These are phyloP conservation scores for Calameuta pallipes DNA, from an alignment of 2,888 invertebrate genomes.

Conservation along the genomic window DNA sequence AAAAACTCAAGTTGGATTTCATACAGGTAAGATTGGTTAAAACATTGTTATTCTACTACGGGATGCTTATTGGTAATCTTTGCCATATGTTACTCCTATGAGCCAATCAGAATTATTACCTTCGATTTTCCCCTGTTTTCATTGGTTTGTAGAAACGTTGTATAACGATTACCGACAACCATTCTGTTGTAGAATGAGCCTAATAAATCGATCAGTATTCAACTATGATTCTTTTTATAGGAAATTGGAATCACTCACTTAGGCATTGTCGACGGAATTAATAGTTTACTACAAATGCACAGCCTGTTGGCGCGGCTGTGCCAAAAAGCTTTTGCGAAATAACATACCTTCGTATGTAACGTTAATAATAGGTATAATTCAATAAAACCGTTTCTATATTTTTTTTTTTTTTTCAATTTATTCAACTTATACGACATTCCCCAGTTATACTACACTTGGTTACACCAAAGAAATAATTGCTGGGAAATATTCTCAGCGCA, in stretches of 20 bases:
- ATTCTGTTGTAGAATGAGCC: neutral
- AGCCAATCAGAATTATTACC: too few relatives aligned
- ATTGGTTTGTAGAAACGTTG: too few relatives aligned
- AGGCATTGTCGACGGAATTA: conserved; percentile 89
- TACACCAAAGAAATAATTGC: neutral
- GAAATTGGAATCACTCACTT: conserved; percentile 93
- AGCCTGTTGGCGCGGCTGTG: conserved; percentile 89
- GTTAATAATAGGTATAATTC: neutral
- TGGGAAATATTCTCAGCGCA: neutral
- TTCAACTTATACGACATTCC: neutral
- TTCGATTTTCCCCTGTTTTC: too few relatives aligned
- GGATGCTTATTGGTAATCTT: neutral
- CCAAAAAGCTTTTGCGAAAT: conserved; percentile 54
- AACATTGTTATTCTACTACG: neutral
- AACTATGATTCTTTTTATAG: conserved; percentile 62
- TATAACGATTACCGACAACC: too few relatives aligned
- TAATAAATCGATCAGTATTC: neutral
- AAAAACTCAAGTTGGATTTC: conserved; percentile 84
- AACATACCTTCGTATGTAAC: neutral
- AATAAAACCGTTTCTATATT: conserved; percentile 44
- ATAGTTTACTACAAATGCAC: conserved; percentile 89
- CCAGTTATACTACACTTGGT: neutral
- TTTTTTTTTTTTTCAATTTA: conserved; percentile 20
- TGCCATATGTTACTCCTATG: too few relatives aligned
- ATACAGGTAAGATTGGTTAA: conserved; percentile 72